These are phyloP conservation scores for Coracias cyanogaster DNA, from an alignment of 2,797 vertebrate genomes.

Conservation along the genomic window DNA sequence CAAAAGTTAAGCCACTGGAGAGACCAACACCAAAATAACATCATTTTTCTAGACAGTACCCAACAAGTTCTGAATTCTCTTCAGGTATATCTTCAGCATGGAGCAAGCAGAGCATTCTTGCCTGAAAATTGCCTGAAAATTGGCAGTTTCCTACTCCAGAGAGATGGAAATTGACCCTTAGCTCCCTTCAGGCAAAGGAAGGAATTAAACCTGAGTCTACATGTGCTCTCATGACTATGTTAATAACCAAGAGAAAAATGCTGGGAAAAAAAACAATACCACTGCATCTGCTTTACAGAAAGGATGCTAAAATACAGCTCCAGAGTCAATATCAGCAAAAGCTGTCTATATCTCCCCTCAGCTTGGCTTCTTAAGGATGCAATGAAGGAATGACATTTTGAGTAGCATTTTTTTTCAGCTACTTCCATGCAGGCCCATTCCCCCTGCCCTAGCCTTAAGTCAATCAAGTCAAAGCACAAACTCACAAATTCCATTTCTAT, in stretches of 20 bases:
- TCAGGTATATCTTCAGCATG: background rate
- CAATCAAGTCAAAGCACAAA: background rate
- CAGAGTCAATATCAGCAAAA: background rate
- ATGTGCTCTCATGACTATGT: background rate
- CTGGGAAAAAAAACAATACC: fast-evolving
- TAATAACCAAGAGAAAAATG: background rate
- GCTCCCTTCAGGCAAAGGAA: background rate
- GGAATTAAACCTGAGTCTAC: background rate
- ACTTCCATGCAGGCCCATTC: background rate
- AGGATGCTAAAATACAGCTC: background rate
- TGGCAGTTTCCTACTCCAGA: background rate
- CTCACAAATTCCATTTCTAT: background rate
- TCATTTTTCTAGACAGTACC: background rate
- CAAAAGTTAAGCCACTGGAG: background rate
- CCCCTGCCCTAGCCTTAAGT: background rate
- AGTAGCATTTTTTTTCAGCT: background rate
- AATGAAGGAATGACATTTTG: background rate
- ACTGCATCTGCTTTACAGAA: background rate
- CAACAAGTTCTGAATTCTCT: background rate
- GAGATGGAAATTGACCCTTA: background rate
- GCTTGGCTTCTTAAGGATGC: background rate
- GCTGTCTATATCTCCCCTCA: background rate
- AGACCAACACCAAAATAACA: background rate
- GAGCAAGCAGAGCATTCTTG: background rate
- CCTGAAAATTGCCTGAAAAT: background rate